Evolutionary conservation across 1,140 invertebrate species (phyloP).

Genomic region (Euwallacea similis): DNA sequence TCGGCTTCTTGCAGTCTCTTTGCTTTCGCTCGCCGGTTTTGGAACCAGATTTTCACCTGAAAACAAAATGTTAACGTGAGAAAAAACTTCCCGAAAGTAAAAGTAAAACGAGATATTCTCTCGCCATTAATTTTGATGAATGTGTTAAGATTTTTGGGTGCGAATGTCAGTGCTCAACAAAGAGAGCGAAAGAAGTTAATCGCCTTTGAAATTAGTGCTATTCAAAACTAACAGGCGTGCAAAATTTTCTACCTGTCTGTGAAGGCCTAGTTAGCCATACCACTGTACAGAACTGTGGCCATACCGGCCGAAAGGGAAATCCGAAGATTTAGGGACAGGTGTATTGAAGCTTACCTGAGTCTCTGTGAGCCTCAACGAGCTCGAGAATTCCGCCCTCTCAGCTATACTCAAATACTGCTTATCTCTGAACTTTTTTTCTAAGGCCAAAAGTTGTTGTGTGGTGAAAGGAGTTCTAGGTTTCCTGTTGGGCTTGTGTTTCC

Average conservation of each 20-base stretch:
- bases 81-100: background rate
- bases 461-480: constrained; percentile 98
- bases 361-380: constrained; percentile 90
- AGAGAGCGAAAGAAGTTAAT: constrained; percentile 12
- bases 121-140: background rate
- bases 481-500: constrained; percentile 83
- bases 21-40: constrained; percentile 92
- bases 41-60: constrained; percentile 97
- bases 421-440: constrained; percentile 95
- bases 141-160: background rate
- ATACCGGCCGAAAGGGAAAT: background rate
- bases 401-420: constrained; percentile 97
- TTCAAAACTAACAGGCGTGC: constrained; percentile 13
- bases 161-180: constrained; percentile 6
- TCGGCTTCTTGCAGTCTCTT: constrained; percentile 94
- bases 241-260: constrained; percentile 8
- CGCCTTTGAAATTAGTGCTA: constrained; percentile 14
- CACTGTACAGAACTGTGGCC: background rate
- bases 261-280: no score
- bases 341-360: constrained; percentile 70
- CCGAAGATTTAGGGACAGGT: background rate
- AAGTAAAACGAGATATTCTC: background rate
- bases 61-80: constrained; percentile 47
- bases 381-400: constrained; percentile 95
- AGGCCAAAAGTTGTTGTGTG: constrained; percentile 88